Base-by-base conservation (phyloP, 2,113 vertebrate genomes). In the Nematolebias whitei region DNA sequence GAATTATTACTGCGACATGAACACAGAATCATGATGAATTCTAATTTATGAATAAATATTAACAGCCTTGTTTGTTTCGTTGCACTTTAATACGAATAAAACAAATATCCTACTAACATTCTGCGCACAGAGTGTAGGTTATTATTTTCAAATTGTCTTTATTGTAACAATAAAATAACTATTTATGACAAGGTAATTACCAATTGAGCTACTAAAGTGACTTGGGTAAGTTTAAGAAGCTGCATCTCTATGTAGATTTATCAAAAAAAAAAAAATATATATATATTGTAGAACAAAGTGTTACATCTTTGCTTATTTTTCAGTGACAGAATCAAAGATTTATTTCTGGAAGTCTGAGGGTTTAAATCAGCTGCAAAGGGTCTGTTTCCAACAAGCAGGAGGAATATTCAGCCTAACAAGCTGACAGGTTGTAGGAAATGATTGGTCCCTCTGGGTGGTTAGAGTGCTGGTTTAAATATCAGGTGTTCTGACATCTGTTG, bases 391-490 rank as follows among this genome's bases (percentile, higher is more conserved):
- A 41, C 72, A 45, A 65, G 70, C 64, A 19, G 50, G 45, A 75
- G 53, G 57, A 71, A 67, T 72, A 75, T 74, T 76, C 44, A 53
- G 65, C 43, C 61, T 64, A 76, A 80, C 68, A 23, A 39, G 65
- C 74, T 73, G 87, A 86, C 80, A 86, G 70, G 72, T 63, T 85
- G 80, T 84, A 55, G 70, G 70, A 78, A 70, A 76, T 89, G 87
- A 88, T 91, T 89, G 90, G 85, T 89, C 84, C 87, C 90, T 68
- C 74, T 81, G 90, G 88, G 88, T 59, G 78, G 64, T 65, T 52
- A 18, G 56, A 43, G 60, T 52, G 70, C 68, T 49, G 68, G 55
- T 84, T 51, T 84, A 4, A 47, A 72, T 84, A 80, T 89, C 76
- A 81, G 74, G 78, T 82, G 84, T 82, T 83, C 82, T 78, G 70